phyloP scores from a whole-genome alignment of 2,113 vertebrate genomes.

The Bos indicus region DNA sequence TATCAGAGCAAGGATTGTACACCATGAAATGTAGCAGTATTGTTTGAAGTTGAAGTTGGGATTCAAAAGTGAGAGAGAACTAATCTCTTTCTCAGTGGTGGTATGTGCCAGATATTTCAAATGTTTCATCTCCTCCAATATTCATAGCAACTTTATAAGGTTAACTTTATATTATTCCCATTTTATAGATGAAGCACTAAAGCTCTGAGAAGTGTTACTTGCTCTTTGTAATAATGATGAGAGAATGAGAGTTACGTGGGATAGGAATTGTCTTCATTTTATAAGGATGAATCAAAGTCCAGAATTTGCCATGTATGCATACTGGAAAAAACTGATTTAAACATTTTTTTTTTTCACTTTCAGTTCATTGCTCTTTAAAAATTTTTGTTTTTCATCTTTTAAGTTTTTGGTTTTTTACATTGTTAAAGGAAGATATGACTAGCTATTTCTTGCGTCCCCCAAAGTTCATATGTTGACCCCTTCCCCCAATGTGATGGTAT shows the following conservation, averaged over 20 bases:
- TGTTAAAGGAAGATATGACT: background rate
- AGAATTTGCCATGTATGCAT: background rate
- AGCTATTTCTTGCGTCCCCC: background rate
- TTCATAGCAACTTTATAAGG: background rate
- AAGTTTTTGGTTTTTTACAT: background rate
- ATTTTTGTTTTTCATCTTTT: background rate
- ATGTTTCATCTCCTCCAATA: background rate
- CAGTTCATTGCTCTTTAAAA: background rate
- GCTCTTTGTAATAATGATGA: background rate
- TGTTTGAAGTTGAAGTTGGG: background rate
- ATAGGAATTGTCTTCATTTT: background rate
- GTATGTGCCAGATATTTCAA: background rate
- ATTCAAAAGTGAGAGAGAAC: background rate
- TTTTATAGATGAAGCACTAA: background rate
- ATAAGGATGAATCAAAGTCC: background rate
- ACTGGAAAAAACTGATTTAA: background rate
- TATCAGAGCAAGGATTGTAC: background rate
- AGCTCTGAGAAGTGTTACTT: background rate
- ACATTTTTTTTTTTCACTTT: background rate
- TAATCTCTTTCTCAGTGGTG: background rate
- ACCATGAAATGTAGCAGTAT: background rate
- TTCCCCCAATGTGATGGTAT: background rate
- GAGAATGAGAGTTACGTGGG: background rate
- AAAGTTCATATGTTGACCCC: background rate
- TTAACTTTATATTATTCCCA: background rate